Conservation (phyloP, 1,140 invertebrate genomes). For the Bombus waltoni region DNA sequence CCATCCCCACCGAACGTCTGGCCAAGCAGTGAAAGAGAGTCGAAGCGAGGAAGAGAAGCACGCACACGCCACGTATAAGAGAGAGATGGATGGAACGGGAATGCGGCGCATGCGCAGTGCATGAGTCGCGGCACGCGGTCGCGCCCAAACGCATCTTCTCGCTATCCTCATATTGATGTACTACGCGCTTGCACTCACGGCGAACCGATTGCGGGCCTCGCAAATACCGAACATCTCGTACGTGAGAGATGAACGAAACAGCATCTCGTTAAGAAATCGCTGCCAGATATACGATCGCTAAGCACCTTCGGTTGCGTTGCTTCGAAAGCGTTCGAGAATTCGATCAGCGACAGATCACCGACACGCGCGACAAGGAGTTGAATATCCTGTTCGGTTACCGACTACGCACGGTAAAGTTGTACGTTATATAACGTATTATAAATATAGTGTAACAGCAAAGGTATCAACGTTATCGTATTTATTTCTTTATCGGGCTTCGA, state of each 20-base stretch:
- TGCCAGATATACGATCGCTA: neutral
- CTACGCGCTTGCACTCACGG: conserved; percentile 61
- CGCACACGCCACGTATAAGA: neutral
- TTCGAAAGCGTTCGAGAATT: neutral
- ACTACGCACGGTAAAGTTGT: neutral
- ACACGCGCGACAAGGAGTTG: neutral
- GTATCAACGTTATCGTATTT: conserved; percentile 3
- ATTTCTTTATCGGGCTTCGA: neutral
- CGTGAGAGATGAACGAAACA: conserved; percentile 43
- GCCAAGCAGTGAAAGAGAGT: conserved; percentile 37
- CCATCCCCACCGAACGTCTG: conserved; percentile 27
- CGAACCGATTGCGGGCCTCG: conserved; percentile 60
- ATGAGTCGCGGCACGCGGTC: conserved; percentile 68
- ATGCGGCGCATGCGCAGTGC: conserved; percentile 61
- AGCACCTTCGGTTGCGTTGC: neutral
- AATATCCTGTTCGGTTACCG: neutral
- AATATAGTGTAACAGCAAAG: neutral
- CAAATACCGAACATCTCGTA: conserved; percentile 44
- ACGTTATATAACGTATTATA: neutral
- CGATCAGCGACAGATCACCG: conserved; percentile 7
- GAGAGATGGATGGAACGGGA: conserved; percentile 20
- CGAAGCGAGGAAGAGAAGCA: conserved; percentile 10
- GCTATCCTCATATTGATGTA: conserved; percentile 73
- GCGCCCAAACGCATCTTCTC: conserved; percentile 68
- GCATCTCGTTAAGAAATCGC: conserved; percentile 40